A percentile compares a stretch with the other conserved stretches of the same genome.
Evolutionary conservation across 1,140 invertebrate species (phyloP).

Genomic region (Cydia fagiglandana): DNA sequence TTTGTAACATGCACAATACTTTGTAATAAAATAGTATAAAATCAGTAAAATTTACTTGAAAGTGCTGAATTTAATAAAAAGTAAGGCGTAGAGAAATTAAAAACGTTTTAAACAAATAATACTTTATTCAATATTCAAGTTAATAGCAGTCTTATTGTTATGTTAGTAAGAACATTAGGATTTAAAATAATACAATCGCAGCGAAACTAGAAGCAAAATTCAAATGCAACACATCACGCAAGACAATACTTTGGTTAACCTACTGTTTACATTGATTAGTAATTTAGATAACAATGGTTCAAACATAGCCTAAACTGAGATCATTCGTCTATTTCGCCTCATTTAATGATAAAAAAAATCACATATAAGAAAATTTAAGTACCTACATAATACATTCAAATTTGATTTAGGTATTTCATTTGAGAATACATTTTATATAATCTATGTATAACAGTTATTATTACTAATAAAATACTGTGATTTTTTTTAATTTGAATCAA

Average conservation of each 20-base stretch:
- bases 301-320: neutral
- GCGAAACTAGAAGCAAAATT: conserved; percentile 7
- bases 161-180: conserved; percentile 42
- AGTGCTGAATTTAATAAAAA: conserved; percentile 24
- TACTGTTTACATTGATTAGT: neutral
- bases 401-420: neutral
- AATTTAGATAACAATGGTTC: conserved; percentile 13
- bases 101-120: conserved; percentile 59
- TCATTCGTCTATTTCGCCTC: neutral
- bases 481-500: neutral
- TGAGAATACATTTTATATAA: neutral
- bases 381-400: neutral
- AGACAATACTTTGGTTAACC: conserved; percentile 1
- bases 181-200: conserved; percentile 13
- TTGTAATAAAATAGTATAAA: too few relatives aligned
- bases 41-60: too few relatives aligned
- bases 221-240: neutral
- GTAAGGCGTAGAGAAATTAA: conserved; percentile 54
- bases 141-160: conserved; percentile 42
- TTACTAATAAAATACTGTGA: too few relatives aligned
- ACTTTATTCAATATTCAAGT: conserved; percentile 58
- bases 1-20: too few relatives aligned
- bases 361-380: neutral
- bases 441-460: too few relatives aligned
- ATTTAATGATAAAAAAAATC: neutral